Percentiles rank a stretch among this genome's conserved stretches.
Conservation (phyloP, 2,113 vertebrate genomes). For the Oncorhynchus gorbuscha region DNA sequence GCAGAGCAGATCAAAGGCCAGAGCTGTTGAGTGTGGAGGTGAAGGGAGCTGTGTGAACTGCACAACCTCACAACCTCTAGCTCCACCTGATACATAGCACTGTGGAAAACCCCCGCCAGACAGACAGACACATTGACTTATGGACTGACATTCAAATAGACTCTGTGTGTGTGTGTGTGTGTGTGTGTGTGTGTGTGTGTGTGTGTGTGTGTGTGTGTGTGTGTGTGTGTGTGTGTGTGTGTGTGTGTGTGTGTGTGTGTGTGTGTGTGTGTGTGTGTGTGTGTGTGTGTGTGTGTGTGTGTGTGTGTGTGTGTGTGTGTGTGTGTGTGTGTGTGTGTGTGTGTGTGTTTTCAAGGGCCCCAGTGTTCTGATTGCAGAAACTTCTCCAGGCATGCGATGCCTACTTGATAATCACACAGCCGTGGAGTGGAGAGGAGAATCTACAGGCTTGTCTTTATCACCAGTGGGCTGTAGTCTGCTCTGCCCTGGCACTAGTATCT, state of each 20-base stretch:
- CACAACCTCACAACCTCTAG: neutral
- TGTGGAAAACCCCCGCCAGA: neutral
- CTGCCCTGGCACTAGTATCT: neutral
- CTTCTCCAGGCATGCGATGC: conserved; percentile 58
- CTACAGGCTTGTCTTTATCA: conserved; percentile 59
- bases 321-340: neutral
- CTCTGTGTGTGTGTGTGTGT: neutral
- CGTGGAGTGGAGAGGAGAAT: conserved; percentile 58
- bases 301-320: too few relatives aligned
- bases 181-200: neutral
- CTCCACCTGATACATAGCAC: neutral
- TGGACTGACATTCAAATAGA: neutral
- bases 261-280: neutral
- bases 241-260: neutral
- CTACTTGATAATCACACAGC: conserved; percentile 56
- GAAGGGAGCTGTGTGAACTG: neutral
- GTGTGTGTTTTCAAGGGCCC: neutral
- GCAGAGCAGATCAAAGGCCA: neutral
- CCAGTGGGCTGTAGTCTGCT: conserved; percentile 19
- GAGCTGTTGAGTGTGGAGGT: neutral
- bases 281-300: neutral
- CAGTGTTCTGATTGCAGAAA: conserved; percentile 63
- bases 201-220: neutral
- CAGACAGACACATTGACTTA: neutral
- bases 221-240: neutral